Conservation (phyloP, 2,888 invertebrate species). For the Atrina japonica region DNA sequence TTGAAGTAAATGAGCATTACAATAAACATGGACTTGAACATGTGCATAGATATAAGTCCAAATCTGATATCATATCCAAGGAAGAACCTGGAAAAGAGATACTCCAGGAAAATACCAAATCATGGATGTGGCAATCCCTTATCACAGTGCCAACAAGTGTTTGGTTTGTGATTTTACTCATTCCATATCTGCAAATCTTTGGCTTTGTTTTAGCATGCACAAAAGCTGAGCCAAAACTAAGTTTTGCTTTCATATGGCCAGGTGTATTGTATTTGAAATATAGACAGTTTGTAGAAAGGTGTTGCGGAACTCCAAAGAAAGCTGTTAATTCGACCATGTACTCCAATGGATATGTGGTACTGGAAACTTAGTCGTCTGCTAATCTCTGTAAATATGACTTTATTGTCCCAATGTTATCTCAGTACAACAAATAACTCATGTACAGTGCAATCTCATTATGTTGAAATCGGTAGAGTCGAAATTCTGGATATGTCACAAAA, state of each 20-base stretch:
- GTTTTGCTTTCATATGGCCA: constrained; percentile 71
- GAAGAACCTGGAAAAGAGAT: constrained; percentile 2
- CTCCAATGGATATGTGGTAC: too few species aligned
- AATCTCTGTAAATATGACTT: too few species aligned
- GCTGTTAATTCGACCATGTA: too few species aligned
- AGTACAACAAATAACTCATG: too few species aligned
- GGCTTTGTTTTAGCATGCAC: constrained; percentile 75
- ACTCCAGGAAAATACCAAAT: constrained; percentile 36
- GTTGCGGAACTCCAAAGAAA: too few species aligned
- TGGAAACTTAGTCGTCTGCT: too few species aligned
- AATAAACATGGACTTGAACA: constrained; percentile 75
- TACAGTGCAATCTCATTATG: too few species aligned
- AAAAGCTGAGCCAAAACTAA: constrained; percentile 69
- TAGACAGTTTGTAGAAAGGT: too few species aligned
- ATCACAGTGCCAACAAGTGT: constrained; percentile 71
- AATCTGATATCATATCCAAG: background rate
- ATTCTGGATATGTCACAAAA: too few species aligned
- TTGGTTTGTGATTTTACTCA: constrained; percentile 67
- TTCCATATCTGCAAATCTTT: constrained; percentile 74
- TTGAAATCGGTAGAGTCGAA: too few species aligned
- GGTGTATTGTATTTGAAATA: too few species aligned
- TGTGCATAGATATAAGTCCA: constrained; percentile 66
- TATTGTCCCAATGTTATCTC: too few species aligned
- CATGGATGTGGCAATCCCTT: constrained; percentile 62
- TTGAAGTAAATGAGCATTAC: constrained; percentile 76